Evolutionary conservation across 1,140 invertebrate species (phyloP), one percentile per base, ranked within the genome.

Genomic region (Macrostomum lignano): DNA sequence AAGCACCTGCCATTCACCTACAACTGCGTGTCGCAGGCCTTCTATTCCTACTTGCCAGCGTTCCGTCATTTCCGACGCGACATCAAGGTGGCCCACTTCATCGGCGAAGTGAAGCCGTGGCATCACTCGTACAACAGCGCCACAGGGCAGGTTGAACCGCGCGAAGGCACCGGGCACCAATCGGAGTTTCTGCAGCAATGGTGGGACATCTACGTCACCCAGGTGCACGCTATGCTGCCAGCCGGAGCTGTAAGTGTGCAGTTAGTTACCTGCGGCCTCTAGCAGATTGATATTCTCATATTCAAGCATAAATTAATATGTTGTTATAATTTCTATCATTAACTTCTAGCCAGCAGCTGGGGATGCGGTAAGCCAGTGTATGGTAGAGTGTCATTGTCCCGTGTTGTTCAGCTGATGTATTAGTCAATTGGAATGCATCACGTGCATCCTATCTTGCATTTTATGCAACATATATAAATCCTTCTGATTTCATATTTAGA

Each of bases 11-110:
- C 91, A 6, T 98, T 96, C 53, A 69, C 84, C 29, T 98, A 93
- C 60, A 98, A 98, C 52, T 78, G 94, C 60, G 78, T 76, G 39
- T 77, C 79, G 5, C 76, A 75, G 33, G 73, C 79, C 15, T 73
- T 74, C 43, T 98, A 98, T 51, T 81, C 79, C 14, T 98, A 98
- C 60, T 61, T 86, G 43, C 86, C 91, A 15, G 91, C 91, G 17
- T 77, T 81, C 51, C 84, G 82, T 70, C 71, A 82, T 84, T 94
- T 62, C 19, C 23, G 77, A 33, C 63, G 69, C 40, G 66, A 78
- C 46, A 71, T 86, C 7, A 88, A 86, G 61, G 86, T 98, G 47
- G 73, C 91, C 42, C 91, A 98, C 64, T 98, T 98, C 52, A 78
- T 96, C 44, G 88, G 88, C 20, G 65, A 69, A 25, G 61, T 71